Conservation (phyloP, 1,140 invertebrate genomes). For the Drosophila cardini region DNA sequence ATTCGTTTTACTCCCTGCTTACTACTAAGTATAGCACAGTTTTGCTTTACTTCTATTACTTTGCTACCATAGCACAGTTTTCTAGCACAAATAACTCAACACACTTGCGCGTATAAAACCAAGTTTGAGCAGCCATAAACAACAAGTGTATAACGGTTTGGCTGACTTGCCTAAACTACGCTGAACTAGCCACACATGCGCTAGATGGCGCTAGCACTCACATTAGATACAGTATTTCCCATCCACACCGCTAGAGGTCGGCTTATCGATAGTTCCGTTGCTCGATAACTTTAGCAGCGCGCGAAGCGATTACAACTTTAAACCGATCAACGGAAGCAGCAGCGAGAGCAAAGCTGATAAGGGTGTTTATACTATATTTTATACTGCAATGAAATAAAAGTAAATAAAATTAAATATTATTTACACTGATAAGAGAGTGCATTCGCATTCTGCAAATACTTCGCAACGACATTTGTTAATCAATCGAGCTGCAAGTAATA, state of each 20-base stretch:
- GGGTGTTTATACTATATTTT: background rate
- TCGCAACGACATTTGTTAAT: background rate
- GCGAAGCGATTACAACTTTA: background rate
- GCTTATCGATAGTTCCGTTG: background rate
- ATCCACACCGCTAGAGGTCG: too few species aligned
- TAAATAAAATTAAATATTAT: too few species aligned
- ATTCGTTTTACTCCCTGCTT: too few species aligned
- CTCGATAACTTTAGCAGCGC: background rate
- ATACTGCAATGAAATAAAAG: too few species aligned
- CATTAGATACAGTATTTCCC: too few species aligned
- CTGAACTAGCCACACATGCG: too few species aligned
- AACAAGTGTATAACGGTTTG: too few species aligned
- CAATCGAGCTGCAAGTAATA: background rate
- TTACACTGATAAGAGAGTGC: background rate
- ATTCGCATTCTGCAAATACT: background rate
- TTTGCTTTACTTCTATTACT: too few species aligned
- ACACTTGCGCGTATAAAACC: conserved; percentile 28
- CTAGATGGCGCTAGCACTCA: too few species aligned
- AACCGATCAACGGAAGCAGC: background rate
- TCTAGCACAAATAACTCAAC: conserved; percentile 3
- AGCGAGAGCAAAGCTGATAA: background rate
- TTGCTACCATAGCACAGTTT: conserved; percentile 20
- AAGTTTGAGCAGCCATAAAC: conserved; percentile 33
- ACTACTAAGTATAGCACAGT: too few species aligned
- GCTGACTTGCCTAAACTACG: too few species aligned